Percentiles rank a stretch among this genome's conserved stretches.
Evolutionary conservation across 2,888 invertebrate genomes (phyloP).

Genomic region (Noctuana brunneofusca): DNA sequence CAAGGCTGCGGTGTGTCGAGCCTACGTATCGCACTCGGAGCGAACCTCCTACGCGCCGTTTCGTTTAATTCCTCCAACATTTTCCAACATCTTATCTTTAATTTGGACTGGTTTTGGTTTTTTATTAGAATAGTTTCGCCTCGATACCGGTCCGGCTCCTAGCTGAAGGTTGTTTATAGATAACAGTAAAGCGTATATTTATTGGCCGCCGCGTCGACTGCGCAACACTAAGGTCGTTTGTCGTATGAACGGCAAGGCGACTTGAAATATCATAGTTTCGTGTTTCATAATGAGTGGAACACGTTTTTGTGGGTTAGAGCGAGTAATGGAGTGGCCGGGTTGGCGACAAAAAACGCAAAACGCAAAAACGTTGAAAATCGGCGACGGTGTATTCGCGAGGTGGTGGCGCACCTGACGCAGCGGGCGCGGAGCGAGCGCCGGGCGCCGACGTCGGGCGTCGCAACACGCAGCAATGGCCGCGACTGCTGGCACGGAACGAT

Average conservation of each 20-base stretch:
- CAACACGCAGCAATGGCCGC: slow-evolving; percentile 58
- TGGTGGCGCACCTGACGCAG: slow-evolving; percentile 36
- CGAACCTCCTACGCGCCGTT: slow-evolving; percentile 45
- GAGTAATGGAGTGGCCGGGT: slow-evolving; percentile 58
- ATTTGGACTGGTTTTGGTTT: slow-evolving; percentile 78
- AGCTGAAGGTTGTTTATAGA: slow-evolving; percentile 73
- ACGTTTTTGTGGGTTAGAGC: slow-evolving; percentile 66
- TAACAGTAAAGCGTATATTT: slow-evolving; percentile 80
- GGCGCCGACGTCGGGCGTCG: neutral
- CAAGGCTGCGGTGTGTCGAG: slow-evolving; percentile 5
- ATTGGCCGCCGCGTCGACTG: slow-evolving; percentile 63
- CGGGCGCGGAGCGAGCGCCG: neutral
- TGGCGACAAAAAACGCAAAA: slow-evolving; percentile 36
- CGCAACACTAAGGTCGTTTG: slow-evolving; percentile 66
- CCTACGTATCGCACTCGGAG: slow-evolving; percentile 31
- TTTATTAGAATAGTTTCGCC: slow-evolving; percentile 80
- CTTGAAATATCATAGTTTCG: slow-evolving; percentile 77
- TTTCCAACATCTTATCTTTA: slow-evolving; percentile 62
- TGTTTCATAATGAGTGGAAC: slow-evolving; percentile 80
- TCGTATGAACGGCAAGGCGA: slow-evolving; percentile 56
- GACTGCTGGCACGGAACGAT: slow-evolving; percentile 67
- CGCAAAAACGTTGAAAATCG: slow-evolving; percentile 40
- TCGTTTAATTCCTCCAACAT: slow-evolving; percentile 52
- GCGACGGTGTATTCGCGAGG: slow-evolving; percentile 41
- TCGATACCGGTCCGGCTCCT: slow-evolving; percentile 72